A percentile compares a stretch with the other conserved stretches of the same genome.
These are phyloP conservation scores for Picathartes gymnocephalus DNA, from an alignment of 2,113 vertebrate genomes.

Conservation along the genomic window DNA sequence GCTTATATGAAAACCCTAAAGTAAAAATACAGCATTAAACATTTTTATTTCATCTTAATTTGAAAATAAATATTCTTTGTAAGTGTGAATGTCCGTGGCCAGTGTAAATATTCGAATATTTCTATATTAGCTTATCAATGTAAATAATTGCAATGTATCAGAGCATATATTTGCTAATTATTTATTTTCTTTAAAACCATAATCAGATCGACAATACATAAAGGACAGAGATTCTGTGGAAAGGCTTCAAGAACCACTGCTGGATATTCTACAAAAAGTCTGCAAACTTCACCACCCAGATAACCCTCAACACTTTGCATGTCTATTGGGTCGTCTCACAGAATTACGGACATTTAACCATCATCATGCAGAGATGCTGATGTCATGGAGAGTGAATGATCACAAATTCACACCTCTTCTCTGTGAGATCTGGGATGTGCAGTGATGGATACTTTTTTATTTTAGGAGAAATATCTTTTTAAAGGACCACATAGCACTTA, in stretches of 20 bases:
- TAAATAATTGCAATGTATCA: neutral
- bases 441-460: conserved; percentile 64
- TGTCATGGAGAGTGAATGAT: conserved; percentile 91
- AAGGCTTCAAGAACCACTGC: conserved; percentile 88
- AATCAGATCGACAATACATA: conserved; percentile 89
- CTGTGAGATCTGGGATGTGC: conserved; percentile 98
- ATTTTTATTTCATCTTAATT: neutral
- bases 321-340: conserved; percentile 91
- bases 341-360: conserved; percentile 95
- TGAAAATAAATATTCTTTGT: neutral
- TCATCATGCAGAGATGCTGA: conserved; percentile 92
- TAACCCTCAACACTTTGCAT: conserved; percentile 93
- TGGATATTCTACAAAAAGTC: conserved; percentile 88
- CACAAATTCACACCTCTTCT: conserved; percentile 97
- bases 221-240: conserved; percentile 90
- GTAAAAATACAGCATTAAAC: neutral
- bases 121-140: neutral
- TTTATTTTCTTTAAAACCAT: neutral
- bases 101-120: neutral
- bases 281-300: conserved; percentile 85
- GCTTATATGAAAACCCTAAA: neutral
- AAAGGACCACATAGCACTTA: neutral
- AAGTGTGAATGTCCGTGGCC: neutral
- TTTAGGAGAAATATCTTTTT: neutral
- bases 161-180: neutral